phyloP scores from a whole-genome alignment of 1,140 invertebrate species.

The Drosophila littoralis region DNA sequence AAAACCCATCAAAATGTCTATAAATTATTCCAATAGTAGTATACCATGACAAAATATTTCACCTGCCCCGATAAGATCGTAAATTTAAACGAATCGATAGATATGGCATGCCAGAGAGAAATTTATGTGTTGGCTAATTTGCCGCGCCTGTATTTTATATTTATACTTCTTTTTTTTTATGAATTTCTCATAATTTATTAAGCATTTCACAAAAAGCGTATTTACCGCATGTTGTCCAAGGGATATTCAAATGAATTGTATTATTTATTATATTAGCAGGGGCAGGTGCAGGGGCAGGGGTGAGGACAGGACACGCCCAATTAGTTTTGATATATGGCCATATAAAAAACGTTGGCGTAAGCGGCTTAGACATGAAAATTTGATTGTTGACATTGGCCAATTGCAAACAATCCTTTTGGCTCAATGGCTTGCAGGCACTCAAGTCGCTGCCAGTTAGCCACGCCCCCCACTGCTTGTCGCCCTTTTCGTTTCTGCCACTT shows the following conservation, averaged over 20 bases:
- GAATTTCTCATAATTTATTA: conserved; percentile 31
- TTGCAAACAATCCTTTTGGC: conserved; percentile 29
- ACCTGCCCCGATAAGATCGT: background rate
- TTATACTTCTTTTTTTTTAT: background rate
- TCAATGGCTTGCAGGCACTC: conserved; percentile 1
- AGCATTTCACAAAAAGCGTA: conserved; percentile 23
- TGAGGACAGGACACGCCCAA: conserved; percentile 41
- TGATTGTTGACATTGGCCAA: conserved; percentile 36
- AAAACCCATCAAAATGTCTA: background rate
- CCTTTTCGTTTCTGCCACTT: background rate
- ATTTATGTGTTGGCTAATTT: conserved; percentile 14
- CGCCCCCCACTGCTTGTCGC: background rate
- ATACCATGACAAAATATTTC: background rate
- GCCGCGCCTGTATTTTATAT: conserved; percentile 9
- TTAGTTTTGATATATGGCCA: conserved; percentile 61
- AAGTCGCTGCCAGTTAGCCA: no score
- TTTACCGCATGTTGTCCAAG: background rate
- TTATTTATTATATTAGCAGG: conserved; percentile 46
- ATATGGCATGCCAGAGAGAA: conserved; percentile 9
- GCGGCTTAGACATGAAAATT: conserved; percentile 47
- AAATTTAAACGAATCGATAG: conserved; percentile 24
- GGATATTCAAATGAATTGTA: conserved; percentile 47
- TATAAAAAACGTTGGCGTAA: conserved; percentile 1
- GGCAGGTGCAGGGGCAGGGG: background rate
- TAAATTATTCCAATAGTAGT: background rate